Percentiles rank a stretch among this genome's conserved stretches.
phyloP scores from a whole-genome alignment of 2,888 invertebrate genomes.

The Dryococelus australis region DNA sequence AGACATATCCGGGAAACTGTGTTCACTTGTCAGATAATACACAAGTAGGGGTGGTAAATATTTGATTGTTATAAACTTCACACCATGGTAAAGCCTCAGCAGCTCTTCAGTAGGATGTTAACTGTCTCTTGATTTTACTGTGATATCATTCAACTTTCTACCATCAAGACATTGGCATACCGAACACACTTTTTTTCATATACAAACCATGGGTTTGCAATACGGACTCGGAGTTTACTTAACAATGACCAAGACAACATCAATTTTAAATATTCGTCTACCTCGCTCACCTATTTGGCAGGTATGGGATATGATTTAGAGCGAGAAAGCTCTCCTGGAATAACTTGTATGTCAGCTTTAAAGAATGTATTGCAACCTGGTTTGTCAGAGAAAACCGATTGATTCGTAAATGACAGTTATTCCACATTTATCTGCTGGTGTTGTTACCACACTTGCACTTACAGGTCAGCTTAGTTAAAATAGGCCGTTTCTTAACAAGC shows the following conservation, averaged over 20 bases:
- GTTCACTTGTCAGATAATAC: too few relatives aligned
- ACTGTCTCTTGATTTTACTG: constrained; percentile 40
- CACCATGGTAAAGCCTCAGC: constrained; percentile 24
- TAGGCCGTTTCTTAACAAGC: not conserved
- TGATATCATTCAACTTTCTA: constrained; percentile 40
- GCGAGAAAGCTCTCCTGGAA: not conserved
- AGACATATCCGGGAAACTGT: too few relatives aligned
- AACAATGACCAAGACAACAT: not conserved
- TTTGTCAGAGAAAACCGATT: not conserved
- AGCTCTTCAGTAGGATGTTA: constrained; percentile 41
- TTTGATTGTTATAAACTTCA: constrained; percentile 36
- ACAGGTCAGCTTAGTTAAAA: not conserved
- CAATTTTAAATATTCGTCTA: not conserved
- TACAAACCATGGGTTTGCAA: not conserved
- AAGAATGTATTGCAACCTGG: not conserved
- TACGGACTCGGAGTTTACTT: not conserved
- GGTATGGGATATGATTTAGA: not conserved
- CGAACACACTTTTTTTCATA: constrained; percentile 40
- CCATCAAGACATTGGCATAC: constrained; percentile 35
- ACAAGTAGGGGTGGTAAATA: too few relatives aligned
- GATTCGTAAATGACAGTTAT: not conserved
- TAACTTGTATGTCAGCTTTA: not conserved
- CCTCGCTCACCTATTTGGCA: not conserved
- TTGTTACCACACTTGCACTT: not conserved
- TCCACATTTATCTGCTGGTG: not conserved